Evolutionary conservation across 2,113 vertebrate species (phyloP), one percentile per base, ranked within the genome.

Genomic region (Fulmarus glacialis): DNA sequence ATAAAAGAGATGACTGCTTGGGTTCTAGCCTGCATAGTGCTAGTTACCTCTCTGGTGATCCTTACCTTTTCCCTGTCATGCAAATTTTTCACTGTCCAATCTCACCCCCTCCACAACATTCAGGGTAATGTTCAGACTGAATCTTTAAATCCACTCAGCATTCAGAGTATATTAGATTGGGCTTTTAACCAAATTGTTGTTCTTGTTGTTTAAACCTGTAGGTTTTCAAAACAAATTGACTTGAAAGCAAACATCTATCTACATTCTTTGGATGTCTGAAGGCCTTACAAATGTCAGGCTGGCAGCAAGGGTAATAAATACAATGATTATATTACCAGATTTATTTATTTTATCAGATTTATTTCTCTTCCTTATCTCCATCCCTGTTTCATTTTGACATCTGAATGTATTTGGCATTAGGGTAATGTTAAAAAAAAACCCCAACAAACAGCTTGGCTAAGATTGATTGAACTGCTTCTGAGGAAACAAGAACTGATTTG

Each of bases 161-260:
- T 56, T 82, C 43, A 88, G 58, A 48, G 24, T 71, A 68, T 74
- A 50, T 66, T 81, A 36, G 40, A 47, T 12, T 6, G 15, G 14
- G 8, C 10, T 30, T 92, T 88, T 63, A 84, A 92, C 30, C 64
- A 85, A 93, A 68, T 59, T 89, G 16, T 74, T 90, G 45, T 74
- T 81, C 45, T 77, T 82, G 12, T 89, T 87, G 43, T 92, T 89
- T 82, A 95, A 92, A 85, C 8, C 4, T 29, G 7, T 70, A 82
- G 47, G 20, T 87, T 92, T 97, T 94, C 77, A 74, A 92, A 95
- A 74, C 43, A 16, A 85, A 84, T 43, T 82, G 7, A 80, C 74
- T 90, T 79, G 59, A 92, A 94, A 94, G 45, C n/a, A 88, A 92
- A 81, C 27, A 79, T 82, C 48, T 66, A 26, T 80, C 78, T 95